Base-by-base conservation (phyloP, 2,888 invertebrate genomes). In the Dasysyrphus tricinctus region DNA sequence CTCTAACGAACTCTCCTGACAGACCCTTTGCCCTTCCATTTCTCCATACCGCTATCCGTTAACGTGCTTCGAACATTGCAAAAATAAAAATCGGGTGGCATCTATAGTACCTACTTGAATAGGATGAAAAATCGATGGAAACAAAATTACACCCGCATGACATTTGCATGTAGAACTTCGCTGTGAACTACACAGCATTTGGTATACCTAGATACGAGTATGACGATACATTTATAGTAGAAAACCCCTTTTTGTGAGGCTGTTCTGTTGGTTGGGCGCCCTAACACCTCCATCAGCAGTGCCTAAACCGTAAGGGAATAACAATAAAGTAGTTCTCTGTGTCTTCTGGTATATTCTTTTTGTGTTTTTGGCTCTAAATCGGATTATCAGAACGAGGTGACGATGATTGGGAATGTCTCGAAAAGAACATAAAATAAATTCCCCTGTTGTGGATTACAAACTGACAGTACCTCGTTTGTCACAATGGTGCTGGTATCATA, bases 381-480 rank as follows among this genome's bases (percentile, higher is more conserved):
- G 85, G 85, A 85, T 85, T 85, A 85, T 74, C 77, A 81, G 54
- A 85, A 85, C 77, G 85, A 85, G 85, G 85, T 85, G 85, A 81
- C 77, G 77, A 85, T 85, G 85, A 85, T 85, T 85, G 80, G 85
- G 69, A 81, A 85, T 79, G 73, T 70, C 74, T 74, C 29, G 70
- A 37, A 69, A 75, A 39, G 78, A 79, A 79, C 67, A 80, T 61
- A 76, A 74, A 75, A 75, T 80, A 80, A 80, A 69, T 80, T 84
- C 72, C 57, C 80, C 59, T 67, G 72, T 75, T 32, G 47, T 69
- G 78, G 78, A 69, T 80, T 74, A 78, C 77, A 56, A 74, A 63
- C 47, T 80, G 80, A 80, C 67, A 79, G 70, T 56, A 42, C 47
- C 24, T 51, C 61, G 47, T 85, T 61, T 85, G 59, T 65, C 47